Conservation (phyloP, 2,113 vertebrate species). For the Symphodus melops region DNA sequence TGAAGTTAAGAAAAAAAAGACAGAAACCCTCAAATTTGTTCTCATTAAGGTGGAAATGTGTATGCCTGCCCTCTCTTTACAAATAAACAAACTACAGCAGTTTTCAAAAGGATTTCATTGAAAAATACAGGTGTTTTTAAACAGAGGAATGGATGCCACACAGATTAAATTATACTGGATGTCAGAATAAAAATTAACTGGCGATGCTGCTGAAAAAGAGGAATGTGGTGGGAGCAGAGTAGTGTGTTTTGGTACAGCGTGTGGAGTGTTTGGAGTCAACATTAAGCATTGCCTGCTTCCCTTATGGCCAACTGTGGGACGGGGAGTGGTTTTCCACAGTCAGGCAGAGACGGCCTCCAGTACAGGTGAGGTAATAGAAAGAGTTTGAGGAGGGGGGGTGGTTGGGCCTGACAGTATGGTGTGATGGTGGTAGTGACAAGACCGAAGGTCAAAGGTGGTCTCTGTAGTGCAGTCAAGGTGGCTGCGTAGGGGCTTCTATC, state of each 20-base stretch:
- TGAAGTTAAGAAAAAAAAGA: slow-evolving; percentile 71
- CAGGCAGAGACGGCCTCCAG: slow-evolving; percentile 48
- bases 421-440: slow-evolving; percentile 57
- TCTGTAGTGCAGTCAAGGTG: slow-evolving; percentile 61
- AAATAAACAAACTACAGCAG: slow-evolving; percentile 70
- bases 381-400: slow-evolving; percentile 26
- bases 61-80: slow-evolving; percentile 68
- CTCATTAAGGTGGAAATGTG: slow-evolving; percentile 51
- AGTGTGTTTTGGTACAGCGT: slow-evolving; percentile 63
- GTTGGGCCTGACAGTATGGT: slow-evolving; percentile 59
- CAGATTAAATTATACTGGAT: slow-evolving; percentile 63
- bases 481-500: slow-evolving; percentile 37
- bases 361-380: slow-evolving; percentile 39
- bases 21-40: slow-evolving; percentile 62
- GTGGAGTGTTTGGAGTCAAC: slow-evolving; percentile 65
- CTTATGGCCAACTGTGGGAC: slow-evolving; percentile 47
- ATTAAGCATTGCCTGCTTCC: slow-evolving; percentile 58
- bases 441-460: slow-evolving; percentile 60
- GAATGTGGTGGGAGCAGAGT: slow-evolving; percentile 74
- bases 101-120: slow-evolving; percentile 73
- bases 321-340: slow-evolving; percentile 41
- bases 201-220: slow-evolving; percentile 65
- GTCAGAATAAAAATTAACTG: slow-evolving; percentile 59
- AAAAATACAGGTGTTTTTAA: slow-evolving; percentile 73
- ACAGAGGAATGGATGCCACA: slow-evolving; percentile 72